Base-by-base conservation (phyloP, 2,797 vertebrate species). In the Galago senegalensis region DNA sequence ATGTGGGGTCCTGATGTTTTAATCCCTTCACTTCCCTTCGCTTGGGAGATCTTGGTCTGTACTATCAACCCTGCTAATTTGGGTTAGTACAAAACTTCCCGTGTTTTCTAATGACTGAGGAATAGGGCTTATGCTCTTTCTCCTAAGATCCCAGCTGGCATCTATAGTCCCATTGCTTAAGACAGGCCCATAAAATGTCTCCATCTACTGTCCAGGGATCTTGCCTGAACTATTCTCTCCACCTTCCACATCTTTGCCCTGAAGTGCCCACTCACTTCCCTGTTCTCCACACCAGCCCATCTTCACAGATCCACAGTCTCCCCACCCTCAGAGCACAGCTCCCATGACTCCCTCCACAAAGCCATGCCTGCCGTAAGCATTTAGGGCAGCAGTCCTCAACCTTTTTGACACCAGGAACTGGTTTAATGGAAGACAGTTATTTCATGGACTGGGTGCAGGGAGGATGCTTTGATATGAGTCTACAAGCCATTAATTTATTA, bases 11-110 rank as follows among this genome's bases (percentile, higher is more conserved):
- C 40, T 40, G 63, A n/a, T 16, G 60, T 25, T 61, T 34, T 34
- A 20, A 69, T 7, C 21, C 2, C 7, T 82, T 53, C 37, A 76
- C 17, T 73, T 25, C n/a, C 46, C 2, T 1, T 49, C 3, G 4
- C 53, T 0, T 2, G 7, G 4, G n/a, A 16, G 7, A 2, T 21
- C 29, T 7, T 61, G 10, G 46, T 23, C 77, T 0, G 2, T n/a
- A 7, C 2, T 16, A 21, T 40, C 34, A 16, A n/a, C 14, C 16
- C 17, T 17, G 75, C 43, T 49, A 40, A 67, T 63, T 34, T 46
- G 49, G 2, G 11, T 88, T 25, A 31, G 23, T 34, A 60, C 20
- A 87, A 49, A 93, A 72, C 27, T 43, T 82, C 40, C n/a, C 16
- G 1, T 49, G 10, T n/a, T 83, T 80, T 34, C 58, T 82, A 58